A percentile compares a stretch with the other conserved stretches of the same genome.
Conservation (phyloP, 64 coral and sea anemone genomes). For the Pocillopora verrucosa region DNA sequence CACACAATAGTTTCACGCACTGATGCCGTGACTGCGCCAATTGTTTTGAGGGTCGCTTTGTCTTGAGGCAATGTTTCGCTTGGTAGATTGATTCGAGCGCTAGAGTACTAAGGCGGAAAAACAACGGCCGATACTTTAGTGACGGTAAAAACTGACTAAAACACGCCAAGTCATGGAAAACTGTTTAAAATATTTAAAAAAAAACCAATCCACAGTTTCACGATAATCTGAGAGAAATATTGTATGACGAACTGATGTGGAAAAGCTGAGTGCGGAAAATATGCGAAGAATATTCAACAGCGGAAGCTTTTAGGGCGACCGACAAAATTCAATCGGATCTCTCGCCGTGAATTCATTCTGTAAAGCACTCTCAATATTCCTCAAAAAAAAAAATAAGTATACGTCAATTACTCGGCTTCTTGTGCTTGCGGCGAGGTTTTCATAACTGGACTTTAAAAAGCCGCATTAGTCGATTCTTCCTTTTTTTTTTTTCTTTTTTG, state of each 20-base stretch:
- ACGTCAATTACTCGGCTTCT: background rate
- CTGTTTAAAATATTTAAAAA: background rate
- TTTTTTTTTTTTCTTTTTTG: background rate
- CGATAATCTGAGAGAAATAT: background rate
- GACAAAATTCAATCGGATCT: background rate
- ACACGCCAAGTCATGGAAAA: background rate
- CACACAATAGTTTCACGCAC: background rate
- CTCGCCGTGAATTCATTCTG: background rate
- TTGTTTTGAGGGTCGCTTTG: background rate
- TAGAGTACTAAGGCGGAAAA: background rate
- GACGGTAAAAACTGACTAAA: background rate
- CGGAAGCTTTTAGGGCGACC: slow-evolving; percentile 13
- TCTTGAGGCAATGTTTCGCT: background rate
- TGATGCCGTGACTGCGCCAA: background rate
- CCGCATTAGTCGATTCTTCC: background rate
- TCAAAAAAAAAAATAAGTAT: background rate
- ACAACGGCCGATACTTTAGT: background rate
- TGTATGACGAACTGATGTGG: background rate
- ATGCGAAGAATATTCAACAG: background rate
- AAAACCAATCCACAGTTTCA: background rate
- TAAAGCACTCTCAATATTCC: background rate
- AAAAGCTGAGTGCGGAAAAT: background rate
- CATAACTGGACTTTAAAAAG: background rate
- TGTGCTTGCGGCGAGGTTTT: background rate
- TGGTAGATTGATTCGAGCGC: background rate